Percentiles rank a stretch among this genome's conserved stretches.
Evolutionary conservation across 2,113 vertebrate species (phyloP).

Genomic region (Pseudolaguvia tuberculata): DNA sequence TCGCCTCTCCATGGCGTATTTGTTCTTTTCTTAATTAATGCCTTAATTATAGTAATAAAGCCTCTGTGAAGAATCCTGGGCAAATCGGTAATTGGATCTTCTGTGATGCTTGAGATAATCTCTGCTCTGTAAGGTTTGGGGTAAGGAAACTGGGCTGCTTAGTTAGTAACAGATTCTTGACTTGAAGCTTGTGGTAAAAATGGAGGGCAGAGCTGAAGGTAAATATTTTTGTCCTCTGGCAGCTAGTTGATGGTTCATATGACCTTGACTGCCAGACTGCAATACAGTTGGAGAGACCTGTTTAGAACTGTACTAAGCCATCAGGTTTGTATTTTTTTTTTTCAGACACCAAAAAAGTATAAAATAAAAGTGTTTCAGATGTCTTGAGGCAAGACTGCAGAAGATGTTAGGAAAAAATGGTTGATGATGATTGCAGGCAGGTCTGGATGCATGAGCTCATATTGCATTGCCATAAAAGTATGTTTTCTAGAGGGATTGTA

Average conservation of each 20-base stretch:
- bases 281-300: background rate
- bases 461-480: background rate
- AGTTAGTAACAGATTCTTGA: background rate
- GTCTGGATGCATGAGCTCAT: background rate
- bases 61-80: background rate
- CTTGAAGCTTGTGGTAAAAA: background rate
- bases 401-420: conserved; percentile 20
- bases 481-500: conserved; percentile 13
- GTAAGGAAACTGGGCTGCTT: background rate
- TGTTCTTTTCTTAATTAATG: background rate
- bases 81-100: background rate
- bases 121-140: background rate
- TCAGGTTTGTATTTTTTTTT: conserved; percentile 5
- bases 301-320: background rate
- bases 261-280: background rate
- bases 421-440: background rate
- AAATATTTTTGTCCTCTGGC: background rate
- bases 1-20: background rate
- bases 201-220: background rate
- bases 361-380: background rate
- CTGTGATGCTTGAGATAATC: background rate
- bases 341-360: background rate
- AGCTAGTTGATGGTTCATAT: background rate
- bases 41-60: background rate
- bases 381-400: background rate